phyloP scores from a whole-genome alignment of 2,888 invertebrate genomes.

The Sinotaia quadrata region DNA sequence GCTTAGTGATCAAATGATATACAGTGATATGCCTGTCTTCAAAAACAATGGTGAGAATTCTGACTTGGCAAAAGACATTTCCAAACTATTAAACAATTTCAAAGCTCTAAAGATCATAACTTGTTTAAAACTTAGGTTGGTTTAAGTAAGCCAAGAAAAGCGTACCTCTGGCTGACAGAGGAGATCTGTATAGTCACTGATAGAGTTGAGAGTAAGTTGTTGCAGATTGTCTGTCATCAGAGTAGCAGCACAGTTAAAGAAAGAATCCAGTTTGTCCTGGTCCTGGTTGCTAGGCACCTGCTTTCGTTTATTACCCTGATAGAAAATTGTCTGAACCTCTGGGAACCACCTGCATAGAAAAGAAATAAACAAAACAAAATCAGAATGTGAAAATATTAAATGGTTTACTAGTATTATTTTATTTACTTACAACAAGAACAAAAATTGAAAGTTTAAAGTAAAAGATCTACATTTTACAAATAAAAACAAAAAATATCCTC shows the following conservation, averaged over 20 bases:
- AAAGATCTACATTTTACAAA: background rate
- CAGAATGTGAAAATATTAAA: background rate
- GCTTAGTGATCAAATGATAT: no score
- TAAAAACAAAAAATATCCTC: background rate
- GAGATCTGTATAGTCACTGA: constrained; percentile 84
- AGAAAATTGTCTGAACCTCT: constrained; percentile 72
- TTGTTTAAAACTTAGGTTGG: no score
- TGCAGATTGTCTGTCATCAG: constrained; percentile 92
- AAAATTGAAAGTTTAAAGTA: constrained; percentile 3
- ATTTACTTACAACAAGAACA: background rate
- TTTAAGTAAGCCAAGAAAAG: no score
- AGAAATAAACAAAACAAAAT: background rate
- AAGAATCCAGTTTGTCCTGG: constrained; percentile 80
- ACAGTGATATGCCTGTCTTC: no score
- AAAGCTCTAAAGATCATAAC: no score
- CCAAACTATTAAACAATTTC: no score
- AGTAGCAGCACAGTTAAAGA: constrained; percentile 88
- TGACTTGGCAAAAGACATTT: no score
- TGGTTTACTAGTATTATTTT: background rate
- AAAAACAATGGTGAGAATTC: background rate
- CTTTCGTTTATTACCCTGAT: constrained; percentile 72
- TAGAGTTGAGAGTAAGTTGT: constrained; percentile 84
- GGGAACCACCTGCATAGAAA: constrained; percentile 68
- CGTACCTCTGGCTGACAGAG: constrained; percentile 84
- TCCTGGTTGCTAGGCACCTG: constrained; percentile 74